Evolutionary conservation across 1,140 invertebrate genomes (phyloP).

Genomic region (Leptinotarsa lineolata): DNA sequence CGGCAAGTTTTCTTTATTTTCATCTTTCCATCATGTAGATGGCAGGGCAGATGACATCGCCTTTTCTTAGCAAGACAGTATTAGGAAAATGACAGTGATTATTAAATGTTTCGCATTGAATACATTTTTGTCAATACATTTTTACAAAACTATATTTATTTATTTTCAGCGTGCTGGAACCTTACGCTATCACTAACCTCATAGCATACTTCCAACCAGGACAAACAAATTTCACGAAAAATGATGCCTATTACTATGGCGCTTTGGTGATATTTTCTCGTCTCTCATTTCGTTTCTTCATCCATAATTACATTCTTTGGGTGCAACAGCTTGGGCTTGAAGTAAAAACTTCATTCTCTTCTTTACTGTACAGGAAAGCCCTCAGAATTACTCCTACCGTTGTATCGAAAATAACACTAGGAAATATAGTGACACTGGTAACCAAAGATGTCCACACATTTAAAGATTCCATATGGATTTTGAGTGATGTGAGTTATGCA

Average conservation of each 20-base stretch:
- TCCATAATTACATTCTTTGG: slow-evolving; percentile 78
- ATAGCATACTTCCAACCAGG: slow-evolving; percentile 27
- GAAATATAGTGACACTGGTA: slow-evolving; percentile 83
- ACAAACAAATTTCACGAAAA: slow-evolving; percentile 2
- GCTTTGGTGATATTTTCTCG: slow-evolving; percentile 18
- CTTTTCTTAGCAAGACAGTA: no score
- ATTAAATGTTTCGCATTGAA: no score
- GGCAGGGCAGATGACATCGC: no score
- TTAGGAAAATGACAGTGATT: no score
- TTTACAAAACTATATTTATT: no score
- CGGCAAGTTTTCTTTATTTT: no score
- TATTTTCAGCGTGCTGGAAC: slow-evolving; percentile 22
- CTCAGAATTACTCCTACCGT: slow-evolving; percentile 71
- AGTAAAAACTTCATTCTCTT: slow-evolving; percentile 76
- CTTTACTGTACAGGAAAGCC: slow-evolving; percentile 83
- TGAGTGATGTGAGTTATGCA: slow-evolving; percentile 80
- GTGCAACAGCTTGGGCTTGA: slow-evolving; percentile 76
- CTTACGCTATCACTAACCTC: slow-evolving; percentile 22
- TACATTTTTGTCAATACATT: no score
- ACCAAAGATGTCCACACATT: slow-evolving; percentile 87
- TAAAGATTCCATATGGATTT: slow-evolving; percentile 68
- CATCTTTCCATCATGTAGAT: no score
- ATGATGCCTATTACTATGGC: slow-evolving; percentile 31
- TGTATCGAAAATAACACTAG: slow-evolving; percentile 77
- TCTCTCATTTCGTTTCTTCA: slow-evolving; percentile 28